Evolutionary conservation across 2,113 vertebrate species (phyloP).

Genomic region (Tachycineta bicolor): DNA sequence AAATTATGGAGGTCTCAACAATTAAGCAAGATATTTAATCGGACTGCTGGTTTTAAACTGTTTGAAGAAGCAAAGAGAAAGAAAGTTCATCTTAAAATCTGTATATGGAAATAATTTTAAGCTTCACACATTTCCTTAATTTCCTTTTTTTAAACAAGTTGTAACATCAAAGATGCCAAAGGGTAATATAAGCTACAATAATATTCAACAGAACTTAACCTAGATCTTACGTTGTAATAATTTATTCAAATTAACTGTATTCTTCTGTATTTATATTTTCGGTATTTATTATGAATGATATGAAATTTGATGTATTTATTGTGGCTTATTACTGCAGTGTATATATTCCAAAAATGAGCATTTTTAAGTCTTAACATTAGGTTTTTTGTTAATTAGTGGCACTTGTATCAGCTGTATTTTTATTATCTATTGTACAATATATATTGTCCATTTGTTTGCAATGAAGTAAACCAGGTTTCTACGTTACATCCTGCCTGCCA

Average conservation of each 20-base stretch:
- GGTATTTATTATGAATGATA: constrained; percentile 96
- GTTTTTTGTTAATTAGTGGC: constrained; percentile 83
- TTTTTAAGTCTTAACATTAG: constrained; percentile 81
- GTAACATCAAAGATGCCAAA: constrained; percentile 85
- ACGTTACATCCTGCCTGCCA: constrained; percentile 60
- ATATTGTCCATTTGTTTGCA: constrained; percentile 86
- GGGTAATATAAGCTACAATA: constrained; percentile 80
- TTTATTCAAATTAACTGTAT: constrained; percentile 82
- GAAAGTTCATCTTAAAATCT: constrained; percentile 39
- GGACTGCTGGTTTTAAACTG: constrained; percentile 45
- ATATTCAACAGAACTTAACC: constrained; percentile 77
- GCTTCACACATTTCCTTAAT: constrained; percentile 39
- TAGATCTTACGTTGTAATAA: constrained; percentile 80
- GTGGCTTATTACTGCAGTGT: constrained; percentile 94
- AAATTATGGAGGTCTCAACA: constrained; percentile 8
- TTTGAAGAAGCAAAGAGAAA: constrained; percentile 50
- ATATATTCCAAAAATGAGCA: constrained; percentile 87
- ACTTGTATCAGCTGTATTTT: constrained; percentile 86
- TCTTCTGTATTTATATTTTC: constrained; percentile 86
- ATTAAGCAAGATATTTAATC: constrained; percentile 43
- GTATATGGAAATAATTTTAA: constrained; percentile 54
- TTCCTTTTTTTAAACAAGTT: constrained; percentile 61
- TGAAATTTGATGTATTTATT: constrained; percentile 96
- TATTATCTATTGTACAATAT: constrained; percentile 87
- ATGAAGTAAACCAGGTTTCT: constrained; percentile 83